phyloP scores from a whole-genome alignment of 2,113 vertebrate species.

The Numenius arquata region DNA sequence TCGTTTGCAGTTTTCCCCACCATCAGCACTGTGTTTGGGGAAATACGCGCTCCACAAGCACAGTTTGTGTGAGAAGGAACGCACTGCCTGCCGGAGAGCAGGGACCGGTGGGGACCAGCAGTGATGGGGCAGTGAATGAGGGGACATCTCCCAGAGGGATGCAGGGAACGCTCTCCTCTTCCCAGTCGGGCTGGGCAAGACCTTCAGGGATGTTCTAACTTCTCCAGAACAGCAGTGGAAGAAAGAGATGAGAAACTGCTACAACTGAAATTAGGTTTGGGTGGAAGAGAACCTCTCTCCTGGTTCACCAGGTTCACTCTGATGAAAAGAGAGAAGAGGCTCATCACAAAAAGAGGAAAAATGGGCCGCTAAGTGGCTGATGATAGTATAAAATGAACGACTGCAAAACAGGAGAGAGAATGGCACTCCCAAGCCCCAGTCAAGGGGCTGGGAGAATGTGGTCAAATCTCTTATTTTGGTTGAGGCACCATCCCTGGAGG shows the following conservation, averaged over 20 bases:
- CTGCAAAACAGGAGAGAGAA: not conserved
- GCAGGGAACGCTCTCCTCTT: accelerated
- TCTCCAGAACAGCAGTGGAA: not conserved
- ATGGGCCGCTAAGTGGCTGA: not conserved
- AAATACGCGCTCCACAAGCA: not conserved
- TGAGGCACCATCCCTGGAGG: no score
- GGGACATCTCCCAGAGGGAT: not conserved
- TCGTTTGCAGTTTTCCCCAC: not conserved
- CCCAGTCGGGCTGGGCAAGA: not conserved
- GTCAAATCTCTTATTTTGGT: no score
- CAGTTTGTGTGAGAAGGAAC: not conserved
- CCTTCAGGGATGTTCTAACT: not conserved
- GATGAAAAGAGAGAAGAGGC: not conserved
- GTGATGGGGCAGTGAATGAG: accelerated
- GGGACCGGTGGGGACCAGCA: accelerated
- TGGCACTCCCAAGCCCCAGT: not conserved
- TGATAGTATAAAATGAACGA: not conserved
- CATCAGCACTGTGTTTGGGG: not conserved
- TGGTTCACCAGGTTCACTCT: not conserved
- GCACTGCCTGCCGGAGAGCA: accelerated
- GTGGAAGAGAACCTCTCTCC: not conserved
- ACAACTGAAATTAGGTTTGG: no score
- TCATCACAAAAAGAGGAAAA: not conserved
- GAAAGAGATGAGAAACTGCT: not conserved
- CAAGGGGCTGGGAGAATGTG: not conserved